Evolutionary conservation across 1,140 invertebrate genomes (phyloP).

Genomic region (Mycetomoellerius zeteki): DNA sequence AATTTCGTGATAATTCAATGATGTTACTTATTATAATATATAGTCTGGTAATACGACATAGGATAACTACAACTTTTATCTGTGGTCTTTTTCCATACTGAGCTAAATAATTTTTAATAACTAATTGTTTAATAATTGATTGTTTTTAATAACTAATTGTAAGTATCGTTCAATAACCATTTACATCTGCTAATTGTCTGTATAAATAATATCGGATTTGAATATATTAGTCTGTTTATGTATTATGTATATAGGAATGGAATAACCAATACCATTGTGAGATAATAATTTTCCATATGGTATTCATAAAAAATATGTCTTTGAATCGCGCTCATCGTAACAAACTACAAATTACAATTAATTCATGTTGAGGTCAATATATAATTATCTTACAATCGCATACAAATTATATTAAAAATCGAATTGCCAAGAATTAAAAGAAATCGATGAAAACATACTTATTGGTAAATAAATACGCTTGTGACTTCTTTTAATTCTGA

Average conservation of each 20-base stretch:
- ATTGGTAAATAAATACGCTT: background rate
- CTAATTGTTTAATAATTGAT: too few relatives aligned
- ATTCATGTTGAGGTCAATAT: conserved; percentile 4
- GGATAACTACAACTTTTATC: background rate
- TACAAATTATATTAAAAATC: conserved; percentile 6
- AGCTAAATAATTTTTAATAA: background rate
- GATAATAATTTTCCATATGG: background rate
- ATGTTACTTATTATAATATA: conserved; percentile 6
- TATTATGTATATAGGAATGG: conserved; percentile 19
- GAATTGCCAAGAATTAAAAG: background rate
- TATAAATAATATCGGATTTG: conserved; percentile 4
- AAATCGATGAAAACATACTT: background rate
- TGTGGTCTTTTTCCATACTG: conserved; percentile 9
- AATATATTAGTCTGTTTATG: conserved; percentile 9
- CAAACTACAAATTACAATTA: conserved; percentile 1
- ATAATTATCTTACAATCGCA: conserved; percentile 11
- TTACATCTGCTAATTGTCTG: conserved; percentile 12
- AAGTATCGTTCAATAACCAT: conserved; percentile 2
- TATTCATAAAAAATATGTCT: conserved; percentile 38
- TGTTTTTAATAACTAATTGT: too few relatives aligned
- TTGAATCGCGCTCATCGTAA: conserved; percentile 1
- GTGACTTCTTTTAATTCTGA: conserved; percentile 9
- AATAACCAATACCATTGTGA: conserved; percentile 14
- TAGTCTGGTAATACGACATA: background rate
- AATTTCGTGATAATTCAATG: background rate